Base-by-base conservation (phyloP, 2,888 invertebrate species). In the Thera britannica region DNA sequence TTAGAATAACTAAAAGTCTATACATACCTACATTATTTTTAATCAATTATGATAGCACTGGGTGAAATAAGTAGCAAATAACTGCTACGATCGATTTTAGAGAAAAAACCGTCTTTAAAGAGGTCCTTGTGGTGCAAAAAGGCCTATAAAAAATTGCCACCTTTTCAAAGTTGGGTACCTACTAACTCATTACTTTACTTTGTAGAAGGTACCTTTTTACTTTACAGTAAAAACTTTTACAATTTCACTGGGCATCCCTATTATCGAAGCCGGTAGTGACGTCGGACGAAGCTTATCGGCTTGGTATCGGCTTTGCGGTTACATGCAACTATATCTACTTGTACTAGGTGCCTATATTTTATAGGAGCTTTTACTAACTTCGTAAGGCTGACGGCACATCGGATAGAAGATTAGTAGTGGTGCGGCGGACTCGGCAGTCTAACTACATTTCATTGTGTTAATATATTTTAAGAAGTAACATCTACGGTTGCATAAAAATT, bases 281-380 rank as follows among this genome's bases (percentile, higher is more conserved):
- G 71, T 60, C 67, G 67, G 77, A 68, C 73, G 69, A 63, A 74
- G 78, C 79, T 81, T 79, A 80, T 79, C 80, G 79, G 77, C 77
- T 81, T 76, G 77, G 73, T 72, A 77, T 78, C 76, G 75, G 78
- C 79, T 82, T 76, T 76, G 74, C 62, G 72, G 73, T 38, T 48
- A 67, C 72, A 65, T 58, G 66, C 68, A 74, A 71, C 75, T 73
- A 71, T 74, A 74, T 11, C 44, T 74, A 74, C 23, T 34, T 68
- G 49, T 52, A 23, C 23, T 23, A 23, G 23, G 23, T 23, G 23
- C 23, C 44, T 52, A 59, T 41, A 46, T 57, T 56, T 46, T 66
- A 59, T 59, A 61, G 41, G 58, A 64, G 67, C 59, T 68, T 66
- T 65, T 58, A 57, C 66, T 62, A 64, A 72, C 66, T 69, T 62